Conservation (phyloP, 2,797 vertebrate species). For the Vireo griseus region DNA sequence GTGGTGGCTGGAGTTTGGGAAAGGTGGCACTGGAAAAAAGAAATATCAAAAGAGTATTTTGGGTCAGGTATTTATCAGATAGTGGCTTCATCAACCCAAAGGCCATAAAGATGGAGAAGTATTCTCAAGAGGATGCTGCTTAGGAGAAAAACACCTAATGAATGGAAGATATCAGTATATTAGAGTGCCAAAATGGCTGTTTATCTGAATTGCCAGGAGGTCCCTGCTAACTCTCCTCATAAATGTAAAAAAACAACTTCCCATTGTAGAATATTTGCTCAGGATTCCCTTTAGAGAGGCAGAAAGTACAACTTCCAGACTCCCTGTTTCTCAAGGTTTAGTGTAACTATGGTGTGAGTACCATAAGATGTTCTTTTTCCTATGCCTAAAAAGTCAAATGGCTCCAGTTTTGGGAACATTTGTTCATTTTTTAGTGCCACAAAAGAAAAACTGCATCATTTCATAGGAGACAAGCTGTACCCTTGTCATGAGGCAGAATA, state of each 20-base stretch:
- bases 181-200: not conserved
- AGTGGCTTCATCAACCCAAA: not conserved
- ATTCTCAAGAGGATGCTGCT: not conserved
- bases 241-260: not conserved
- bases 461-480: not conserved
- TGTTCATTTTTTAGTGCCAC: not conserved
- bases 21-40: not conserved
- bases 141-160: not conserved
- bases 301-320: not conserved
- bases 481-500: not conserved
- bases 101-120: not conserved
- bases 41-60: not conserved
- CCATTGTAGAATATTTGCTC: not conserved
- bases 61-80: not conserved
- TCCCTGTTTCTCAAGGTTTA: not conserved
- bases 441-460: not conserved
- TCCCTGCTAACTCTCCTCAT: not conserved
- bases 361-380: not conserved
- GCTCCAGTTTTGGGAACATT: not conserved
- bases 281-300: not conserved
- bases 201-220: not conserved
- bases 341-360: rapidly evolving
- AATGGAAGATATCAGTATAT: not conserved
- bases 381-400: not conserved
- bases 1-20: not conserved